phyloP scores from a whole-genome alignment of 2,888 invertebrate genomes.

The Rotaria sp. region DNA sequence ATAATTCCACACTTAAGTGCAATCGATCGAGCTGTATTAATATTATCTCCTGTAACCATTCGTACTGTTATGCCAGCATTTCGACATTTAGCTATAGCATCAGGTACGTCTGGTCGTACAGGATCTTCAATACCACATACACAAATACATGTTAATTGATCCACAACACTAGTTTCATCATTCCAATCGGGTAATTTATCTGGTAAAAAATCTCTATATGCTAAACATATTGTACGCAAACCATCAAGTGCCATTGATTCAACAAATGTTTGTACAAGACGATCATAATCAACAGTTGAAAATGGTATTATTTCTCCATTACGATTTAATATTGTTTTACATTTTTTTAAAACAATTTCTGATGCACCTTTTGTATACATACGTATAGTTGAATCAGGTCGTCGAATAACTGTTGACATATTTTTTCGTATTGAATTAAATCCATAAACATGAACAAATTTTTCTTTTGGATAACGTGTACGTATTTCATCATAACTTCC shows the following conservation, averaged over 20 bases:
- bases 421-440: slow-evolving; percentile 94
- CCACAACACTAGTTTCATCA: too few species aligned
- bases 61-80: slow-evolving; percentile 94
- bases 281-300: too few species aligned
- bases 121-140: slow-evolving; percentile 98
- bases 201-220: too few species aligned
- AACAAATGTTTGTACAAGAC: too few species aligned
- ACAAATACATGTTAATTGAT: slow-evolving; percentile 86
- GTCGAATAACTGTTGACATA: slow-evolving; percentile 81
- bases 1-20: slow-evolving; percentile 92
- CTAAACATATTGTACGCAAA: too few species aligned
- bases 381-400: slow-evolving; percentile 66
- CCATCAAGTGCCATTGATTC: too few species aligned
- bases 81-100: slow-evolving; percentile 89
- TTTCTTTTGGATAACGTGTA: slow-evolving; percentile 79
- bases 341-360: too few species aligned
- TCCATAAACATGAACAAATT: slow-evolving; percentile 64
- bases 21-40: slow-evolving; percentile 95
- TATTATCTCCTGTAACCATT: slow-evolving; percentile 99
- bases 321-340: too few species aligned
- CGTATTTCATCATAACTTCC: slow-evolving; percentile 82
- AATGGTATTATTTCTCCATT: too few species aligned
- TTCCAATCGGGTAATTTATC: too few species aligned
- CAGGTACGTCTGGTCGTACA: slow-evolving; percentile 78
- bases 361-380: too few species aligned